Evolutionary conservation across 2,797 vertebrate species (phyloP).

Genomic region (Notamacropus eugenii): DNA sequence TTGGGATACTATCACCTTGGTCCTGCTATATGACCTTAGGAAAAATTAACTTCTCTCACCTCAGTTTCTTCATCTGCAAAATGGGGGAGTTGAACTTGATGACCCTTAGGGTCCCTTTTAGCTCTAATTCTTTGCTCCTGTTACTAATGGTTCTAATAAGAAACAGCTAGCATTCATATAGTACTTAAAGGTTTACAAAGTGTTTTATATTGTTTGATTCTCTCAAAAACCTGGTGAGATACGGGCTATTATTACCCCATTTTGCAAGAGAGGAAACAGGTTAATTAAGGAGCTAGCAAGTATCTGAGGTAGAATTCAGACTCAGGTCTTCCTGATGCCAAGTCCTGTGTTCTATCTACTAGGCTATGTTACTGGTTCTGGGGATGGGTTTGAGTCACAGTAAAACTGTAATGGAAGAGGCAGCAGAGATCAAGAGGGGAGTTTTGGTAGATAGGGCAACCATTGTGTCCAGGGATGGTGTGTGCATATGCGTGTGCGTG

Average conservation of each 20-base stretch:
- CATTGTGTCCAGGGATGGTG: not conserved
- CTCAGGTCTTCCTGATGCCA: not conserved
- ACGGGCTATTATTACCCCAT: not conserved
- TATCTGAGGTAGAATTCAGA: not conserved
- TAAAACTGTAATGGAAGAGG: not conserved
- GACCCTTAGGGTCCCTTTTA: not conserved
- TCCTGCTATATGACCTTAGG: not conserved
- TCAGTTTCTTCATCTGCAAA: not conserved
- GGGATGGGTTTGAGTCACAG: not conserved
- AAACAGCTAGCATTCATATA: not conserved
- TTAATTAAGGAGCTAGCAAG: not conserved
- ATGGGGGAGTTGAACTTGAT: not conserved
- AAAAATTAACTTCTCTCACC: not conserved
- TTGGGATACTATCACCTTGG: not conserved
- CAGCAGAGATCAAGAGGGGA: not conserved
- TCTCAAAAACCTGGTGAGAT: not conserved
- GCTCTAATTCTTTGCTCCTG: not conserved
- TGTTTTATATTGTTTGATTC: not conserved
- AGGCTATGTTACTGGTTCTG: not conserved
- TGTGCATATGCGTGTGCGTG: too few relatives aligned
- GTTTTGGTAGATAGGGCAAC: not conserved
- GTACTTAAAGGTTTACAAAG: not conserved
- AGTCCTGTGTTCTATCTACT: not conserved
- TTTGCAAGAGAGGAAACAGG: not conserved
- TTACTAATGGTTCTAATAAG: not conserved